These are phyloP conservation scores for Willowsia nigromaculata DNA, from an alignment of 2,888 invertebrate species.

Conservation along the genomic window DNA sequence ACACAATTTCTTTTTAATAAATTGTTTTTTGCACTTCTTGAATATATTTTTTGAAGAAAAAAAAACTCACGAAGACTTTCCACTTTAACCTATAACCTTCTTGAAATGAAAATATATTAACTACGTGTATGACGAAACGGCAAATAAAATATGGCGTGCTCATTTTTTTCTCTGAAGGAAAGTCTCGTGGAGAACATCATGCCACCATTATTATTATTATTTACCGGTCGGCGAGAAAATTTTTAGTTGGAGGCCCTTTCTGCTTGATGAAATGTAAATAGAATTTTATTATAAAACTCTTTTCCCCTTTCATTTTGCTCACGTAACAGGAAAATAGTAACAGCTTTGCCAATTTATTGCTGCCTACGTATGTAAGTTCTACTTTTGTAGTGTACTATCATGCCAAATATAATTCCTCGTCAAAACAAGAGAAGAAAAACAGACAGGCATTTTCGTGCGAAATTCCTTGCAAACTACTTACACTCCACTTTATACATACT, in stretches of 20 bases:
- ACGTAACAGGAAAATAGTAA: not conserved
- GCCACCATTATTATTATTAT: not conserved
- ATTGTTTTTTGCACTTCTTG: not conserved
- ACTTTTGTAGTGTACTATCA: too few relatives aligned
- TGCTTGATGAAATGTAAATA: conserved; percentile 67
- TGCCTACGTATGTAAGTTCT: too few relatives aligned
- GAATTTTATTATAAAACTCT: conserved; percentile 10
- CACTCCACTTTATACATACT: too few relatives aligned
- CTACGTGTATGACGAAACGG: not conserved
- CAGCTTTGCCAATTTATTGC: not conserved
- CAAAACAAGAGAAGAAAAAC: not conserved
- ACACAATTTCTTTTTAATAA: not conserved
- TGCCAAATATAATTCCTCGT: too few relatives aligned
- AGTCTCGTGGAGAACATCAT: not conserved
- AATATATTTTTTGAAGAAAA: not conserved
- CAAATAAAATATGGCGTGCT: not conserved
- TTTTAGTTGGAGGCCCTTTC: conserved; percentile 16
- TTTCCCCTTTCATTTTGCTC: not conserved
- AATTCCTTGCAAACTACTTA: conserved; percentile 39
- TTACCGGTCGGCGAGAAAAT: not conserved
- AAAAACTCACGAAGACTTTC: not conserved
- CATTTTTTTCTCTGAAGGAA: not conserved
- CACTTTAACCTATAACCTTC: not conserved
- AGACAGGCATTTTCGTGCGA: conserved; percentile 32
- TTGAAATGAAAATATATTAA: not conserved